Evolutionary conservation across 2,797 vertebrate species (phyloP).

Genomic region (Otolemur crassicaudatus): DNA sequence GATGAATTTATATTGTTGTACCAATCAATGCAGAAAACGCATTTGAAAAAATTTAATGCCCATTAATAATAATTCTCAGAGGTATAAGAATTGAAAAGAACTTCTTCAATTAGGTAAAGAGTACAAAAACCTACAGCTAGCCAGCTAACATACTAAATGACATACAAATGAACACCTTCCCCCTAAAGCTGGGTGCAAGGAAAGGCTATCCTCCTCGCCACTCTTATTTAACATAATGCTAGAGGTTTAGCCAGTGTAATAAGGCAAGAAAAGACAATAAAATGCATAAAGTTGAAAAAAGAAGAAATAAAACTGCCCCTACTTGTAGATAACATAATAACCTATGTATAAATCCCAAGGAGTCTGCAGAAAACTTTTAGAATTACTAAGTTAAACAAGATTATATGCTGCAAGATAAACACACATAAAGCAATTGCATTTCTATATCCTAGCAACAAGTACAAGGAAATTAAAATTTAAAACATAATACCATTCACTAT

Average conservation of each 20-base stretch:
- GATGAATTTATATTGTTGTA: not conserved
- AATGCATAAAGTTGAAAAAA: not conserved
- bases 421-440: not conserved
- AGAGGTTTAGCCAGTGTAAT: not conserved
- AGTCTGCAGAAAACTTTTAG: not conserved
- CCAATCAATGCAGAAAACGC: not conserved
- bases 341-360: not conserved
- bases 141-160: not conserved
- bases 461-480: constrained; percentile 28
- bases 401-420: not conserved
- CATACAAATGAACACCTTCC: not conserved
- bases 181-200: not conserved
- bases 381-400: not conserved
- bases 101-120: not conserved
- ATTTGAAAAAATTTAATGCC: constrained; percentile 3
- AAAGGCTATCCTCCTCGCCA: not conserved
- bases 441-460: not conserved
- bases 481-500: not conserved
- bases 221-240: not conserved
- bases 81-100: not conserved
- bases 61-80: not conserved
- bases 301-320: constrained; percentile 46
- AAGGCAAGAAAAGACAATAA: constrained; percentile 56
- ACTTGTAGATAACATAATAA: not conserved
- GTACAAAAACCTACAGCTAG: not conserved